These are phyloP conservation scores for Porites cylindrica DNA, from an alignment of 92 coral and sea anemone genomes.

Conservation along the genomic window DNA sequence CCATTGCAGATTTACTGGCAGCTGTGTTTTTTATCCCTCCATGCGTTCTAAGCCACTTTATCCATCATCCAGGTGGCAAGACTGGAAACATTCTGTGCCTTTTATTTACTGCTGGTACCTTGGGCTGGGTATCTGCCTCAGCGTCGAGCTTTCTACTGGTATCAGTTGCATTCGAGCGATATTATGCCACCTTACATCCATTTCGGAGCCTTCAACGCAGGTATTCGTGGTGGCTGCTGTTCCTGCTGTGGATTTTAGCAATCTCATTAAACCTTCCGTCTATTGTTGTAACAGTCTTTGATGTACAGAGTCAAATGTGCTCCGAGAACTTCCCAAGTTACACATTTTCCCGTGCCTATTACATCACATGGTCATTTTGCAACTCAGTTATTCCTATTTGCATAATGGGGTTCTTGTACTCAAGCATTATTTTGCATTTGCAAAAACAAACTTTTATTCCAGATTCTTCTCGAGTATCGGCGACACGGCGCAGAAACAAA, in stretches of 20 bases:
- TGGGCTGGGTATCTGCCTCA: conserved; percentile 29
- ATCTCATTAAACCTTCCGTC: not conserved
- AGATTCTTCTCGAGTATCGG: not conserved
- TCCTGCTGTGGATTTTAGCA: not conserved
- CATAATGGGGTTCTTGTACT: conserved; percentile 43
- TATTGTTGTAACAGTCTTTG: not conserved
- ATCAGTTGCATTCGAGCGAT: conserved; percentile 25
- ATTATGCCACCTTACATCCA: conserved; percentile 35
- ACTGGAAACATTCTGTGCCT: conserved; percentile 30
- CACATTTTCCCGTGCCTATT: not conserved
- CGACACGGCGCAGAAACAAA: not conserved
- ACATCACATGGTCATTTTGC: conserved; percentile 3
- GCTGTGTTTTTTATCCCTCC: conserved; percentile 23
- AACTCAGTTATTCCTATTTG: conserved; percentile 17
- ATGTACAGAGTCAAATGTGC: not conserved
- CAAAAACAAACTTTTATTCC: conserved; percentile 7
- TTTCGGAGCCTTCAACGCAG: not conserved
- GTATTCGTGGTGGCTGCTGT: conserved; percentile 12
- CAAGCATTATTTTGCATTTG: conserved; percentile 17
- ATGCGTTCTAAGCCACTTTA: conserved; percentile 10
- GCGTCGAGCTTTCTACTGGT: conserved; percentile 37
- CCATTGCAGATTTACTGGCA: conserved; percentile 30
- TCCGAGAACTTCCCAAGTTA: not conserved
- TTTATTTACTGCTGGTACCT: conserved; percentile 15
- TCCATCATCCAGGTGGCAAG: conserved; percentile 12